phyloP scores from a whole-genome alignment of 2,797 vertebrate species.

The Phrynocephalus guinanensis region DNA sequence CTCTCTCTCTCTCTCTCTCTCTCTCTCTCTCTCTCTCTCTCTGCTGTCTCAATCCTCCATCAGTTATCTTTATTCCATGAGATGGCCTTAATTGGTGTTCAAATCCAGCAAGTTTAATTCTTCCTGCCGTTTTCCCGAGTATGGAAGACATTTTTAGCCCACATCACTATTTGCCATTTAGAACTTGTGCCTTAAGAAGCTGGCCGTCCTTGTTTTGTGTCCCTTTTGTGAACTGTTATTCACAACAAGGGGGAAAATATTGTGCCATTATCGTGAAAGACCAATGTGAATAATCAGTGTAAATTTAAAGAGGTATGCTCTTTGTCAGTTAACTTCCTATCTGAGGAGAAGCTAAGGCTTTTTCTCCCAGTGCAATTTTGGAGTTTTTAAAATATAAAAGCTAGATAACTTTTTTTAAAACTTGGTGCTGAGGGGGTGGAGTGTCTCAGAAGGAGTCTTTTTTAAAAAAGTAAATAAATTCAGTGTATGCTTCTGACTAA shows the following conservation, averaged over 20 bases:
- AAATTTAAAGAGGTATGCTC: too few species aligned
- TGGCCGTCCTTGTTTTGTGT: background rate
- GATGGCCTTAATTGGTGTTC: constrained; percentile 25
- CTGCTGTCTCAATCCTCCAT: constrained; percentile 45
- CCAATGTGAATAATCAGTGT: too few species aligned
- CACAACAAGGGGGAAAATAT: too few species aligned
- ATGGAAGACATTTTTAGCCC: background rate
- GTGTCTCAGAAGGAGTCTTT: constrained; percentile 5
- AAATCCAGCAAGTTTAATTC: constrained; percentile 22
- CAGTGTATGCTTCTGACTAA: constrained; percentile 40
- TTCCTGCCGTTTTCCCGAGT: background rate
- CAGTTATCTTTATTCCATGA: constrained; percentile 27
- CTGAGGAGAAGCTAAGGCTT: background rate
- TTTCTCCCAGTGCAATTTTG: background rate
- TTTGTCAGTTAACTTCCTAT: background rate
- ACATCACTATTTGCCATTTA: background rate
- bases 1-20: constrained; percentile 9
- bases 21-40: too few species aligned
- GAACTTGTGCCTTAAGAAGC: background rate
- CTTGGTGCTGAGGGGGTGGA: background rate
- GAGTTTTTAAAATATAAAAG: background rate
- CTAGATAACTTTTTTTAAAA: background rate
- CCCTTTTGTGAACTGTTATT: too few species aligned
- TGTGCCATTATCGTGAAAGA: too few species aligned
- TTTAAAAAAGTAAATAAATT: constrained; percentile 39